A percentile compares a stretch with the other conserved stretches of the same genome.
Conservation (phyloP, 2,888 invertebrate species). For the Tetramorium bicarinatum region DNA sequence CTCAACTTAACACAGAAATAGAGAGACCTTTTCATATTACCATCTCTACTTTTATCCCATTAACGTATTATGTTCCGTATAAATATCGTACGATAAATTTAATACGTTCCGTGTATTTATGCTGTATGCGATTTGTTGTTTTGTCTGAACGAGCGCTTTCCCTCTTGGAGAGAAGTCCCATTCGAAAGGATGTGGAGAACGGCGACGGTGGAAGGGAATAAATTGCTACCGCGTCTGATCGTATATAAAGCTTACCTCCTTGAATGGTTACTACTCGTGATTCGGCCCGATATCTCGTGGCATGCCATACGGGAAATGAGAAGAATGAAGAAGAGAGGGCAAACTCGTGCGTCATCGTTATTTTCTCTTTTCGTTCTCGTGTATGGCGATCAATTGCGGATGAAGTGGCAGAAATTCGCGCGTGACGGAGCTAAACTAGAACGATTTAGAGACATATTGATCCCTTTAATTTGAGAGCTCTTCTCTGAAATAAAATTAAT, state of each 20-base stretch:
- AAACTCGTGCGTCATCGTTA: conserved; percentile 13
- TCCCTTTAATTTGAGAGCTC: neutral
- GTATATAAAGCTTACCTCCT: conserved; percentile 77
- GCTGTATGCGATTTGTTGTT: conserved; percentile 16
- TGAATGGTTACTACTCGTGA: conserved; percentile 77
- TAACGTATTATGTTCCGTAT: neutral
- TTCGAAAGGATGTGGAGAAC: conserved; percentile 17
- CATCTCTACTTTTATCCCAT: neutral
- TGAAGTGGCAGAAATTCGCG: conserved; percentile 21
- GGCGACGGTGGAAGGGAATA: conserved; percentile 66
- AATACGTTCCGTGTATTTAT: neutral
- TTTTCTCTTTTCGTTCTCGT: neutral
- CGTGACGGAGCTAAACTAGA: neutral
- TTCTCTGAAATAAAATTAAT: neutral
- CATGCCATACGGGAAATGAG: conserved; percentile 42
- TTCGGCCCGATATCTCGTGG: conserved; percentile 64
- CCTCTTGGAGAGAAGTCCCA: neutral
- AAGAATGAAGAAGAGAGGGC: conserved; percentile 8
- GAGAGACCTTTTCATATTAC: no score
- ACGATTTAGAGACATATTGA: conserved; percentile 18
- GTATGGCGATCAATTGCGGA: conserved; percentile 27
- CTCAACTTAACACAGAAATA: no score
- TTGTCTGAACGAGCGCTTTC: conserved; percentile 6
- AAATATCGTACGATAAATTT: conserved; percentile 17
- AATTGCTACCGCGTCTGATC: conserved; percentile 71